These are phyloP conservation scores for Telmatherina bonti DNA, from an alignment of 2,797 vertebrate species.

Conservation along the genomic window DNA sequence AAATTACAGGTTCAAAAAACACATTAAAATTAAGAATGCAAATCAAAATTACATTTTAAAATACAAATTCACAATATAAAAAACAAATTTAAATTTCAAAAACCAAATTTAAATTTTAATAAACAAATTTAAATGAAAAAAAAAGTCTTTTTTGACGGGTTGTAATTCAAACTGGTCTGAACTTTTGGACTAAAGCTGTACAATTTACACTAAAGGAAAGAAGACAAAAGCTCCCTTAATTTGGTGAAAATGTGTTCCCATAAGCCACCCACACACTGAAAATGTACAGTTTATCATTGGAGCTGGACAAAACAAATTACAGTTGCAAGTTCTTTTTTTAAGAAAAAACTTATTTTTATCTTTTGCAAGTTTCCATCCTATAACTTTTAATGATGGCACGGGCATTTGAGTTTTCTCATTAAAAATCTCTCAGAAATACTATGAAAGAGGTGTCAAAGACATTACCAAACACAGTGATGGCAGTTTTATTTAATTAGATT, in stretches of 20 bases:
- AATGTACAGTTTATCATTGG: background rate
- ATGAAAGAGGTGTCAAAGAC: background rate
- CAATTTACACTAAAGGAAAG: background rate
- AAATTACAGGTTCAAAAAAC: no score
- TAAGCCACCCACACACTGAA: background rate
- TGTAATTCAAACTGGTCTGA: background rate
- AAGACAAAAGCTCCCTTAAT: background rate
- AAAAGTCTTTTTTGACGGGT: no score
- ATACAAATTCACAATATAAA: no score
- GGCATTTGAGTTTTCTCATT: constrained; percentile 19
- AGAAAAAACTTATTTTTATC: constrained; percentile 17
- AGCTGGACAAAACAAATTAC: constrained; percentile 1
- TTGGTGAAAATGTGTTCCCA: background rate
- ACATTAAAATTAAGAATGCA: no score
- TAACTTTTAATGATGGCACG: constrained; percentile 11
- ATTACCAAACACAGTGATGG: background rate
- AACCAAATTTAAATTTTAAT: no score
- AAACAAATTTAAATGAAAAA: no score
- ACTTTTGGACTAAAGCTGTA: background rate
- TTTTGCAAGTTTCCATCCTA: constrained; percentile 23
- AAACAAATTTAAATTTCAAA: no score
- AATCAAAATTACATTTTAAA: no score
- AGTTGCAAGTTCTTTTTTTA: constrained; percentile 5
- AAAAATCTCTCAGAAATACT: constrained; percentile 33
- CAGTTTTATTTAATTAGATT: constrained; percentile 10